Conservation (phyloP, 2,113 vertebrate genomes). For the Trochalopteron elliotii region DNA sequence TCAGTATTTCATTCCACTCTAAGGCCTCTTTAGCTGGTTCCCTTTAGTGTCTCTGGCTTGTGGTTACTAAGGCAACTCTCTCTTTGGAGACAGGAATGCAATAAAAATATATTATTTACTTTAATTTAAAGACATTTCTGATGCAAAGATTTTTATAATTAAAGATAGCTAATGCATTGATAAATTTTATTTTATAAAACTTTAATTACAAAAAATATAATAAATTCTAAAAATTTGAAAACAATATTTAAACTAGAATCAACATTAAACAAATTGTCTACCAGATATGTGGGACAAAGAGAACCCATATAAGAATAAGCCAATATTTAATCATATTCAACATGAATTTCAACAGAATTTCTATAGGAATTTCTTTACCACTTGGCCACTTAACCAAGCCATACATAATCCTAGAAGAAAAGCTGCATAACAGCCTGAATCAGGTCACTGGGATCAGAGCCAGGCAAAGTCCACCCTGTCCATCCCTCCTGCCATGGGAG, state of each 20-base stretch:
- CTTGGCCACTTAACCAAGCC: not conserved
- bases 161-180: not conserved
- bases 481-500: not conserved
- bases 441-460: not conserved
- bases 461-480: not conserved
- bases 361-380: not conserved
- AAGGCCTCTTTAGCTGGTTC: not conserved
- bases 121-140: not conserved
- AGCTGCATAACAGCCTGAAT: not conserved
- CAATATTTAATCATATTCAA: not conserved
- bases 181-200: not conserved
- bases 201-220: not conserved
- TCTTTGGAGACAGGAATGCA: not conserved
- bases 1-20: not conserved
- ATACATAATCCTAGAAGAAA: not conserved
- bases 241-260: not conserved
- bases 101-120: not conserved
- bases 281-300: not conserved
- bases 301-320: not conserved
- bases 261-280: not conserved
- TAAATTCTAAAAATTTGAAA: not conserved
- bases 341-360: not conserved
- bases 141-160: not conserved
- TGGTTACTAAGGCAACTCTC: conserved; percentile 21
- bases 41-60: not conserved